These are phyloP conservation scores for Xestia xanthographa DNA, from an alignment of 2,888 invertebrate species.

Conservation along the genomic window DNA sequence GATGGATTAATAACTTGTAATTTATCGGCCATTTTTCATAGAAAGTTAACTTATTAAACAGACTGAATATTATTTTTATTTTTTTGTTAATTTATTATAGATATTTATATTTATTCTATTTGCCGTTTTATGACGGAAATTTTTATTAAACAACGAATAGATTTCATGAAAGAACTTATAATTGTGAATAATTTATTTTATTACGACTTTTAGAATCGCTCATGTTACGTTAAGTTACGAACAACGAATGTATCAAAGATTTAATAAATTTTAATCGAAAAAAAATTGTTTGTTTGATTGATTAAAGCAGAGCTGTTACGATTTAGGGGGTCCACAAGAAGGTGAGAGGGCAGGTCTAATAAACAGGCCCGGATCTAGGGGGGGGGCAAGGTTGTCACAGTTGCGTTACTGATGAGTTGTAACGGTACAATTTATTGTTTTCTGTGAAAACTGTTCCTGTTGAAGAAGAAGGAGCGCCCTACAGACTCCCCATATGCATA, in stretches of 20 bases:
- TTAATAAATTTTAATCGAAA: slow-evolving; percentile 70
- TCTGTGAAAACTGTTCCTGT: too few species aligned
- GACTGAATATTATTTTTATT: slow-evolving; percentile 80
- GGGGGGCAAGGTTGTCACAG: too few species aligned
- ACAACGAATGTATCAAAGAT: slow-evolving; percentile 78
- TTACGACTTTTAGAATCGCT: slow-evolving; percentile 60
- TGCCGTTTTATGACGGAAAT: slow-evolving; percentile 55
- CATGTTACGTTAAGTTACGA: slow-evolving; percentile 67
- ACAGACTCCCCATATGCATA: too few species aligned
- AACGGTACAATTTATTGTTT: too few species aligned
- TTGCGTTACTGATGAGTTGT: too few species aligned
- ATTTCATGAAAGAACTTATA: slow-evolving; percentile 52
- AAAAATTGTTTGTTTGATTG: slow-evolving; percentile 20
- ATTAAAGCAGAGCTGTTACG: neutral
- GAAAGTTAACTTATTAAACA: slow-evolving; percentile 71
- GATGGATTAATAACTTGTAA: slow-evolving; percentile 71
- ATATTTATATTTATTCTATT: slow-evolving; percentile 75
- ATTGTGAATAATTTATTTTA: slow-evolving; percentile 67
- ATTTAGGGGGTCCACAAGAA: neutral
- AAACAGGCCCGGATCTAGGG: too few species aligned
- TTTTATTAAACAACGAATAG: slow-evolving; percentile 53
- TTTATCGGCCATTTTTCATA: slow-evolving; percentile 85
- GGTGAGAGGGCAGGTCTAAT: neutral
- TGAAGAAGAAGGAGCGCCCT: too few species aligned
- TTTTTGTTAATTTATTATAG: slow-evolving; percentile 82